Base-by-base conservation (phyloP, 2,888 invertebrate genomes). In the Spilosoma lubricipeda region DNA sequence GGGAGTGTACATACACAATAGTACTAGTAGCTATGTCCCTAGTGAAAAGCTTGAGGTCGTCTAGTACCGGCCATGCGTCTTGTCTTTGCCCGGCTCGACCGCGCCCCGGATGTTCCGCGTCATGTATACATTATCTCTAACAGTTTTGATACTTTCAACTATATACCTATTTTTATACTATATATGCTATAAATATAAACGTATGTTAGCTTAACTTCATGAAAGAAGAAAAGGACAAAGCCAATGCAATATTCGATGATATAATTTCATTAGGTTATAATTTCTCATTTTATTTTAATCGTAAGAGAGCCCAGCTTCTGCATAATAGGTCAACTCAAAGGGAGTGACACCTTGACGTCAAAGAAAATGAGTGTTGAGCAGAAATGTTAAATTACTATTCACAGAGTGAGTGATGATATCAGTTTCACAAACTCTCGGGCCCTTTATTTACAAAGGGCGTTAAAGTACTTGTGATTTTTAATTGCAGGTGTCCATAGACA, bases 31-130 rank as follows among this genome's bases (percentile, higher is more conserved):
- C 72, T 36, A 48, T 77, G 74, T 90, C 89, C 91, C 91, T 56
- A 65, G 90, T 86, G 91, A 48, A 68, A 52, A 52, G 67, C 73
- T 77, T 69, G 78, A 84, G 79, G 82, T 75, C 80, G 82, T 84
- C 84, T 84, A 81, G 87, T 83, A 85, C 87, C 86, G 87, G 92
- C 92, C 92, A 94, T 95, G 93, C 89, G 93, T 95, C 95, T 95
- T 95, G 92, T 93, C 93, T 93, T 90, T 90, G 81, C 88, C 68
- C 83, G 85, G 82, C 82, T 86, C 80, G 80, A 86, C 90, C 90
- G 86, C 87, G 86, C 91, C 89, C 90, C 89, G 90, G 90, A 91
- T 88, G 87, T 88, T 86, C 86, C 89, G 87, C 88, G 89, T 88
- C 89, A 80, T 86, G 80, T 83, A 77, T 79, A 84, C 72, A 7